Percentiles rank a stretch among this genome's conserved stretches.
Evolutionary conservation across 2,888 invertebrate species (phyloP).

Genomic region (Netelia inedita): DNA sequence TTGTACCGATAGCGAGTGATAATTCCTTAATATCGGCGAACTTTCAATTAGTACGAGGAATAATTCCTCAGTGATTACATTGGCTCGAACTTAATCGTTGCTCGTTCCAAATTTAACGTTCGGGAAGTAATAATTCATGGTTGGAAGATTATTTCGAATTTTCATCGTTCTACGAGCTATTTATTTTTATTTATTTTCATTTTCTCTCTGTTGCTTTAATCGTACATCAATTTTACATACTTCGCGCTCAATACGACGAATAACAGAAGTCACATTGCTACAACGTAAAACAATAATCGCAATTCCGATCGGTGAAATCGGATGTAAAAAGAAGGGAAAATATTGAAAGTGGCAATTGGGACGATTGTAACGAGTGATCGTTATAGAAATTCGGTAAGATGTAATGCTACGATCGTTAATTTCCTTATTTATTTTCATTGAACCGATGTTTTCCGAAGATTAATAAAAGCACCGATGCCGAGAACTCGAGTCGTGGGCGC

Average conservation of each 20-base stretch:
- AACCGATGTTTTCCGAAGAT: background rate
- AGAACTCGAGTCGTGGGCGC: background rate
- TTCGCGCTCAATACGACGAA: constrained; percentile 72
- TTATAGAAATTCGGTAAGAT: constrained; percentile 35
- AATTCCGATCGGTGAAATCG: background rate
- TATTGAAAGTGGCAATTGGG: constrained; percentile 26
- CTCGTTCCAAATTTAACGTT: constrained; percentile 1
- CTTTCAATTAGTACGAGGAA: too few species aligned
- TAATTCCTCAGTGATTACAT: too few species aligned
- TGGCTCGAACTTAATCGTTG: too few species aligned
- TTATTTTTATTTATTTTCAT: constrained; percentile 71
- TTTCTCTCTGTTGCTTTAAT: constrained; percentile 74
- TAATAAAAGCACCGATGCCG: background rate
- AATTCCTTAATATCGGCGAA: too few species aligned
- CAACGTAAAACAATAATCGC: constrained; percentile 40
- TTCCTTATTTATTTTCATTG: background rate
- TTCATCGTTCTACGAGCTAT: background rate
- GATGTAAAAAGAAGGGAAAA: background rate
- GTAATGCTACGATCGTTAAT: constrained; percentile 4
- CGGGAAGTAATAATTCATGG: constrained; percentile 41
- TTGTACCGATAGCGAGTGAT: too few species aligned
- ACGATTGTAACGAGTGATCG: constrained; percentile 1
- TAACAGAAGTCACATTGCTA: constrained; percentile 65
- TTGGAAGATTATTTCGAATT: constrained; percentile 4
- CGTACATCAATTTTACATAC: constrained; percentile 78